Evolutionary conservation across 1,140 invertebrate species (phyloP).

Genomic region (Drosophila arawakana): DNA sequence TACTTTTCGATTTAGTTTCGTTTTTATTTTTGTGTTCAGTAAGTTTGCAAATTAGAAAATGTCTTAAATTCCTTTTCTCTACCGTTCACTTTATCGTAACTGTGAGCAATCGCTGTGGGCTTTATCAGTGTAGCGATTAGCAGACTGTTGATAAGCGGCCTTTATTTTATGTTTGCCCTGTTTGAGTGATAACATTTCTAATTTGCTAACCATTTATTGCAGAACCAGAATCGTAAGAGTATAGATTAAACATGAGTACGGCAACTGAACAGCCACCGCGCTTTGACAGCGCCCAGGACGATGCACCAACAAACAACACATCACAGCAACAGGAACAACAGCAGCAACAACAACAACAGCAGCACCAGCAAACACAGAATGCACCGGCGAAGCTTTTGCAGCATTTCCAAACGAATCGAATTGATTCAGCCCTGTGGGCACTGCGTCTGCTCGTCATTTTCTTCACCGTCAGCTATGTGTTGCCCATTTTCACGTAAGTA

Average conservation of each 20-base stretch:
- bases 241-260: slow-evolving; percentile 61
- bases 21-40: too few species aligned
- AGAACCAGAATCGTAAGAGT: slow-evolving; percentile 28
- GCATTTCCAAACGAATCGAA: slow-evolving; percentile 92
- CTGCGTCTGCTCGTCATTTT: slow-evolving; percentile 92
- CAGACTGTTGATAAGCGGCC: slow-evolving; percentile 7
- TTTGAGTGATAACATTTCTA: slow-evolving; percentile 42
- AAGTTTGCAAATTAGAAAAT: not conserved
- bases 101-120: not conserved
- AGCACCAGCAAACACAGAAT: slow-evolving; percentile 55
- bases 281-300: slow-evolving; percentile 53
- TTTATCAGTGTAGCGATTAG: slow-evolving; percentile 23
- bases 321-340: slow-evolving; percentile 51
- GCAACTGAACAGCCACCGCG: slow-evolving; percentile 52
- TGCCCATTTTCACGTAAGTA: slow-evolving; percentile 94
- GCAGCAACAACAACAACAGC: slow-evolving; percentile 49
- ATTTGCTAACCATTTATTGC: slow-evolving; percentile 14
- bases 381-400: slow-evolving; percentile 88
- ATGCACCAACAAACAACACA: slow-evolving; percentile 40
- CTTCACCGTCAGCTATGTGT: slow-evolving; percentile 92
- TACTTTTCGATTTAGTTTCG: not conserved
- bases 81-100: not conserved
- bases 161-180: slow-evolving; percentile 18
- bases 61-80: not conserved
- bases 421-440: slow-evolving; percentile 93